phyloP scores from a whole-genome alignment of 2,797 vertebrate genomes.

The Valencia hispanica region DNA sequence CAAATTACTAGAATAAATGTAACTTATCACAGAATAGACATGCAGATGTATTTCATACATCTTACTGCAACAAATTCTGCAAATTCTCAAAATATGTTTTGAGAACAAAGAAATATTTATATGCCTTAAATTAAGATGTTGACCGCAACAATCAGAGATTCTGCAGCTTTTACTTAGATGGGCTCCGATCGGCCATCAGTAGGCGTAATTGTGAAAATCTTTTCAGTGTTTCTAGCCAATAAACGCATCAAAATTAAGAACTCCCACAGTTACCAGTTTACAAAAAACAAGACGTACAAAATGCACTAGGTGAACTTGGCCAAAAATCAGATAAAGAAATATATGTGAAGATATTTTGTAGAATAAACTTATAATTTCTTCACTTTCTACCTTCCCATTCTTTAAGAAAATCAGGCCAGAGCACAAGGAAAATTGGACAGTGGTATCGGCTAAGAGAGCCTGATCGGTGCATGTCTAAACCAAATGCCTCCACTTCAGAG shows the following conservation, averaged over 20 bases:
- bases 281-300: not conserved
- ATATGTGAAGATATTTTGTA: not conserved
- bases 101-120: not conserved
- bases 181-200: not conserved
- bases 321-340: not conserved
- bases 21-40: not conserved
- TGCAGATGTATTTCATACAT: not conserved
- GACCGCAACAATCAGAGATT: too few species aligned
- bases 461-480: not conserved
- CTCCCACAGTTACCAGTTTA: not conserved
- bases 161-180: not conserved
- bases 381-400: not conserved
- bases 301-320: not conserved
- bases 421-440: not conserved
- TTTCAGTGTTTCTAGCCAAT: not conserved
- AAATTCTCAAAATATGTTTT: not conserved
- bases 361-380: not conserved
- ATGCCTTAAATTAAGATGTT: not conserved
- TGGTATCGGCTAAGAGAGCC: not conserved
- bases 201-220: not conserved
- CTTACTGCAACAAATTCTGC: not conserved
- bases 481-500: not conserved
- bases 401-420: not conserved
- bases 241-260: not conserved
- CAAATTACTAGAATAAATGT: not conserved